Base-by-base conservation (phyloP, 2,888 invertebrate species). In the Tenthredo scrophulariae region DNA sequence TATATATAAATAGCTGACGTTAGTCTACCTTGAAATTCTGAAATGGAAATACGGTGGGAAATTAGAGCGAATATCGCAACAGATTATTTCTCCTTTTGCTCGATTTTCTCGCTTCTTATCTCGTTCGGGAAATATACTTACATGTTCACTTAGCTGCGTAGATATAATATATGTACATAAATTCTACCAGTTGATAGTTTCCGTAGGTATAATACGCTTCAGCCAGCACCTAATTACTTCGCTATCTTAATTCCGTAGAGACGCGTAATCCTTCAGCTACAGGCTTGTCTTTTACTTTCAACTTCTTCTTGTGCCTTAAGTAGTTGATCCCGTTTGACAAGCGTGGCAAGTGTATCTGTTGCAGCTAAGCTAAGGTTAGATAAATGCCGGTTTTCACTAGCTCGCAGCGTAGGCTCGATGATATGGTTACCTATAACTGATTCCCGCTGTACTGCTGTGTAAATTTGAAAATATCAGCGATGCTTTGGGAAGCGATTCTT, bases 311-410 rank as follows among this genome's bases (percentile, higher is more conserved):
- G 5, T 26, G 6, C 22, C 43, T 74, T 74, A 74, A 74, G 50
- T 29, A 29, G 75, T 50, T 29, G 75, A 50, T 77, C 75, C 75
- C 29, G 75, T 77, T 77, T 77, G 75, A 77, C 75, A 77, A 77
- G 29, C 75, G 75, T 50, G 75, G 26, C 75, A 33, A 77, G 75
- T 50, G 40, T 26, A 77, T 70, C 46, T 18, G 26, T 54, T 50
- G 43, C 29, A 54, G 29, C 29, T 15, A n/a, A 50, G 15, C 50
- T 50, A 13, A 50, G 74, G 13, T 22, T 40, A 74, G 74, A 22
- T 43, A 40, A 74, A 43, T n/a, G 13, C 74, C 22, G 22, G 29
- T 43, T 74, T 67, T 33, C 33, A 70, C 37, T 37, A 40, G n/a
- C n/a, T 67, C 33, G n/a, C n/a, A 33, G n/a, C 70, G 18, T 9